Percentiles rank a stretch among this genome's conserved stretches.
These are phyloP conservation scores for Semaprochilodus insignis DNA, from an alignment of 2,797 vertebrate genomes.

Conservation along the genomic window DNA sequence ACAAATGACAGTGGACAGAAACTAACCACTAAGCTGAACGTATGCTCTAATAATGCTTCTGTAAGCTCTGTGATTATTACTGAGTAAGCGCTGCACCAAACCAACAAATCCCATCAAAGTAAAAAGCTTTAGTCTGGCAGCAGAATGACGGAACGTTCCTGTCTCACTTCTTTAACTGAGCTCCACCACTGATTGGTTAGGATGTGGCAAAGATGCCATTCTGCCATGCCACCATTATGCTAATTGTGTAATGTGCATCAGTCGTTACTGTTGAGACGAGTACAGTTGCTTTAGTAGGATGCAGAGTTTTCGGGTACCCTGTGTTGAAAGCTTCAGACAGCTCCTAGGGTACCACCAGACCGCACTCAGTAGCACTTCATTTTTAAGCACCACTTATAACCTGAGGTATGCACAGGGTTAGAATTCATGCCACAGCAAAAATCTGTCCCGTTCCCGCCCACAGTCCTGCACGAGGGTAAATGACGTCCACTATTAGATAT, in stretches of 20 bases:
- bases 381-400: no score
- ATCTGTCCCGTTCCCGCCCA: no score
- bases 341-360: no score
- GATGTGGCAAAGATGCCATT: constrained; percentile 12
- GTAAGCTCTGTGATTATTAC: constrained; percentile 32
- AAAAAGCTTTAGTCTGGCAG: constrained; percentile 22
- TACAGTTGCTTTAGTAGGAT: not conserved
- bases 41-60: constrained; percentile 24
- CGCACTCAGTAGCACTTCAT: not conserved
- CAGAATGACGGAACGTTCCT: not conserved
- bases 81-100: constrained; percentile 31
- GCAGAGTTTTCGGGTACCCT: constrained; percentile 4
- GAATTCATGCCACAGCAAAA: no score
- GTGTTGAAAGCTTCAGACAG: no score
- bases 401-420: no score
- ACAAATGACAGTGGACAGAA: constrained; percentile 27
- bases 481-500: no score
- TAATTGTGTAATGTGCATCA: constrained; percentile 35
- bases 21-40: constrained; percentile 28
- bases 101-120: constrained; percentile 38
- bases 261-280: not conserved
- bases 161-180: constrained; percentile 20
- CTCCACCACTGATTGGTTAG: constrained; percentile 31
- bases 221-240: not conserved
- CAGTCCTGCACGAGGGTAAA: no score